A percentile compares a stretch with the other conserved stretches of the same genome.
These are phyloP conservation scores for Megamerina dolium DNA, from an alignment of 2,888 invertebrate species.

Conservation along the genomic window DNA sequence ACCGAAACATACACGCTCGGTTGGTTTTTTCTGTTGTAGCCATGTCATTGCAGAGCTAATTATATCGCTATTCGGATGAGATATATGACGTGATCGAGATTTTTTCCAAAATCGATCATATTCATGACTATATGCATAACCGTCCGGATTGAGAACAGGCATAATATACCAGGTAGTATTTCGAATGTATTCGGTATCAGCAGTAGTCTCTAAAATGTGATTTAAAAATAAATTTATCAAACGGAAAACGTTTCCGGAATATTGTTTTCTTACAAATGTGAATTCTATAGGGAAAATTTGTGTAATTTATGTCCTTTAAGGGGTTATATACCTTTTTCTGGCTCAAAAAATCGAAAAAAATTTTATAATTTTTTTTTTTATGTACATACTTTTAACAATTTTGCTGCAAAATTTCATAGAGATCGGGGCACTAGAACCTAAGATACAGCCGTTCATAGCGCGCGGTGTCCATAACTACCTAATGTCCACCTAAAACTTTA, in stretches of 20 bases:
- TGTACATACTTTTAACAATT: too few species aligned
- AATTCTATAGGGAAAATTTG: slow-evolving; percentile 6
- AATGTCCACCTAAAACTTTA: too few species aligned
- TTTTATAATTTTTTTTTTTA: too few species aligned
- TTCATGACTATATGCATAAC: slow-evolving; percentile 68
- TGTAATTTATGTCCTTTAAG: slow-evolving; percentile 8
- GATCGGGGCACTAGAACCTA: too few species aligned
- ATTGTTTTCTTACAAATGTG: not conserved
- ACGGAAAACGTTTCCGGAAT: not conserved
- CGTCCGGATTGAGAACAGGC: slow-evolving; percentile 72
- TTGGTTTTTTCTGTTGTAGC: slow-evolving; percentile 37
- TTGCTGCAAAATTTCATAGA: too few species aligned
- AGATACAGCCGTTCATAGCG: too few species aligned
- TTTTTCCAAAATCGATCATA: slow-evolving; percentile 74
- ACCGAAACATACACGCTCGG: slow-evolving; percentile 56
- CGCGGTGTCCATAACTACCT: too few species aligned
- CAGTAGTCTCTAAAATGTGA: slow-evolving; percentile 36
- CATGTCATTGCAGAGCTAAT: slow-evolving; percentile 45
- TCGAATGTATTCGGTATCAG: slow-evolving; percentile 34
- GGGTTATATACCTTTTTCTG: too few species aligned
- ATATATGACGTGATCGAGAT: slow-evolving; percentile 58
- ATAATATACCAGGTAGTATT: slow-evolving; percentile 62
- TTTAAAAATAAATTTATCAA: slow-evolving; percentile 1
- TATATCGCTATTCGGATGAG: slow-evolving; percentile 34
- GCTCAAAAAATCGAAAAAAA: too few species aligned